Conservation (phyloP, 2,888 invertebrate species). For the Dryococelus australis region DNA sequence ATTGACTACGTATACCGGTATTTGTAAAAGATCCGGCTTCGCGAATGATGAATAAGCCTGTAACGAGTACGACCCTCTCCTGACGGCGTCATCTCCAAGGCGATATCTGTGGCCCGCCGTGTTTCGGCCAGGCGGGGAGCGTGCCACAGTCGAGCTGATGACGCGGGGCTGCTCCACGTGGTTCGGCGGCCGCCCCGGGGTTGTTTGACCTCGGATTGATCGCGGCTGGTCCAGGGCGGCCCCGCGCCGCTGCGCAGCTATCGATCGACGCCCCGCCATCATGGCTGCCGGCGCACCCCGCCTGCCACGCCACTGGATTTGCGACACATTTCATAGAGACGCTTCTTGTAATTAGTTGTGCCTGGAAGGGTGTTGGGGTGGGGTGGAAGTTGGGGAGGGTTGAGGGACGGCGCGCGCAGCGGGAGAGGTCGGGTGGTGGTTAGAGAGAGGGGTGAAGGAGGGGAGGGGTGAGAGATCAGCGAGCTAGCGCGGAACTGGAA, state of each 20-base stretch:
- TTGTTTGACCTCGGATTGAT: slow-evolving; percentile 26
- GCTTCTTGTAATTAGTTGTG: background rate
- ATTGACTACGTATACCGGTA: too few species aligned
- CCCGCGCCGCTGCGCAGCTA: slow-evolving; percentile 17
- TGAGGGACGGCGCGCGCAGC: background rate
- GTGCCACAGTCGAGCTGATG: too few species aligned
- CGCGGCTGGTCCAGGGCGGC: background rate
- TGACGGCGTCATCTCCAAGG: too few species aligned
- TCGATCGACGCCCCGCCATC: slow-evolving; percentile 5
- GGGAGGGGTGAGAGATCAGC: background rate
- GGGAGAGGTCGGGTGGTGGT: background rate
- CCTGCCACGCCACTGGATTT: background rate
- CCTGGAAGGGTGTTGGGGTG: background rate
- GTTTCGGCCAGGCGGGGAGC: too few species aligned
- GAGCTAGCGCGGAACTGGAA: slow-evolving; percentile 26
- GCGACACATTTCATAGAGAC: background rate
- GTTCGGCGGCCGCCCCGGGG: background rate
- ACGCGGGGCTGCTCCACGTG: too few species aligned
- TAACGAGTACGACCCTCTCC: too few species aligned
- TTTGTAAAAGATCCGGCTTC: too few species aligned
- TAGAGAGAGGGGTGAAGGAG: background rate
- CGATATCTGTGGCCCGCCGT: too few species aligned
- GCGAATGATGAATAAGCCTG: too few species aligned
- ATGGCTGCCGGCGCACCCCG: background rate
- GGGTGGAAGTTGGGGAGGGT: background rate